A percentile compares a stretch with the other conserved stretches of the same genome.
These are phyloP conservation scores for Butorides virescens DNA, from an alignment of 2,113 vertebrate species.

Conservation along the genomic window DNA sequence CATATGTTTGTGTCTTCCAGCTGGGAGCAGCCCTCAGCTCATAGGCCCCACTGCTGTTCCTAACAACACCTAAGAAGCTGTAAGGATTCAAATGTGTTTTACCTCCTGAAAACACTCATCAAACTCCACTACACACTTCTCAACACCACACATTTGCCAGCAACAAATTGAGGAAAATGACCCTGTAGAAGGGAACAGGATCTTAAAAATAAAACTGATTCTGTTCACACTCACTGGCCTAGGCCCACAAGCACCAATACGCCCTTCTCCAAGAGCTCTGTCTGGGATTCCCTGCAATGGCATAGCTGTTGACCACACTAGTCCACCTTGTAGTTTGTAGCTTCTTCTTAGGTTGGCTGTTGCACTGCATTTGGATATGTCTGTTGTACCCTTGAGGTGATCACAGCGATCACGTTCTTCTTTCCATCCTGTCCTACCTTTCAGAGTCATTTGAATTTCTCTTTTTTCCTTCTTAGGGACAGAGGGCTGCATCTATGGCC, in stretches of 20 bases:
- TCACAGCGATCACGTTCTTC: background rate
- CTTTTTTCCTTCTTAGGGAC: background rate
- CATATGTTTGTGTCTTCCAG: background rate
- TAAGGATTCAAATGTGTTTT: background rate
- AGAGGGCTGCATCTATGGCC: background rate
- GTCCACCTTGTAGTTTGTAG: background rate
- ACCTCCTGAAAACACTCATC: background rate
- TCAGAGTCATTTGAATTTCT: background rate
- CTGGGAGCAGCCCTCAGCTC: background rate
- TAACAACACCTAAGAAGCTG: background rate
- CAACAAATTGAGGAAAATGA: background rate
- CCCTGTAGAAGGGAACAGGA: background rate
- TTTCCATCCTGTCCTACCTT: background rate
- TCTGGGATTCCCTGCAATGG: background rate
- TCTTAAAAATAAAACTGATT: background rate
- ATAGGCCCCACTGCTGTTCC: background rate
- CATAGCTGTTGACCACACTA: background rate
- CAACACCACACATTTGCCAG: background rate
- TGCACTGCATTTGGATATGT: fast-evolving
- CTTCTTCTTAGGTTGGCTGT: background rate
- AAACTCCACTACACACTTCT: background rate
- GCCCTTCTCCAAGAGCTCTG: background rate
- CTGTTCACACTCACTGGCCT: background rate
- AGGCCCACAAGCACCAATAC: background rate
- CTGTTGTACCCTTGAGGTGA: background rate